Evolutionary conservation across 2,113 vertebrate genomes (phyloP), one percentile per base, ranked within the genome.

Genomic region (Sterna hirundo): DNA sequence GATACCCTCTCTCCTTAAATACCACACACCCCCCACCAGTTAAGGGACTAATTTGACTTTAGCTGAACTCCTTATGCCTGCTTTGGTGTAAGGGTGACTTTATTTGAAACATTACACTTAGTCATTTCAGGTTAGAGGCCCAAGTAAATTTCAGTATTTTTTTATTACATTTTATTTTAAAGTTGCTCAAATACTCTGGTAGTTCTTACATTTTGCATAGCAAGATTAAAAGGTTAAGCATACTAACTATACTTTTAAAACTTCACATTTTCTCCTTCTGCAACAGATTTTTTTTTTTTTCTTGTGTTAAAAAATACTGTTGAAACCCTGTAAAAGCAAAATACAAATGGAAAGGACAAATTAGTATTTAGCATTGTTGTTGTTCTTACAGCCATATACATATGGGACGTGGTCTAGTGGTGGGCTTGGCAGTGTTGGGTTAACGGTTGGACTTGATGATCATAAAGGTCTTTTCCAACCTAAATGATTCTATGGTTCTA

Each of bases 21-120:
- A 7, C 21, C 12, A 8, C 7, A 2, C 25, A n/a, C 5, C 8
- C 2, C 2, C 6, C 27, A 6, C 10, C 21, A 22, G 22, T 64
- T 22, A 36, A 44, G 44, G 42, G 26, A 13, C 34, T 68, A 17
- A 42, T 57, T 36, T 76, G 15, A 55, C 64, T 70, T 55, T 9
- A 69, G 47, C 13, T 77, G 38, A 44, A 44, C 8, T 77, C 27
- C 23, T 44, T 21, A 17, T 61, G 38, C 57, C 42, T 64, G 19
- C 22, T 83, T 58, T 54, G 10, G 11, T 80, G 34, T 60, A 61
- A 61, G 21, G 11, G 20, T 75, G 47, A 47, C 25, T 57, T 49
- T 72, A 29, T 69, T 62, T 49, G 51, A 52, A 86, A 58, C 17
- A 12, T 64, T 55, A 34, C 22, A 25, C 71, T n/a, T 46, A 70